Percentiles rank a stretch among this genome's conserved stretches.
phyloP scores from a whole-genome alignment of 2,888 invertebrate species.

The Phortica magna region DNA sequence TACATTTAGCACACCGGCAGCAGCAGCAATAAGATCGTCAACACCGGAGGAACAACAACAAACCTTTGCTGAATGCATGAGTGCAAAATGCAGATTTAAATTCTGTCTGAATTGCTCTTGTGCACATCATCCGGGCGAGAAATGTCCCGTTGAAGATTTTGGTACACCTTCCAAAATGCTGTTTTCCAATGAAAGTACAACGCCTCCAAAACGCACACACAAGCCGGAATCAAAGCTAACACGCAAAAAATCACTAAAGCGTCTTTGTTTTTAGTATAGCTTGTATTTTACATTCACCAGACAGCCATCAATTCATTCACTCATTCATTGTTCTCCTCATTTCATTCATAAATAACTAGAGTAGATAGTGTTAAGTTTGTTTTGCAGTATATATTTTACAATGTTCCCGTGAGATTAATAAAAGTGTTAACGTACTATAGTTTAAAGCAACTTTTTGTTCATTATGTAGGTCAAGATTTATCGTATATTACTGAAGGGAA shows the following conservation, averaged over 20 bases:
- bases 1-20: constrained; percentile 17
- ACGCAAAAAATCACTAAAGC: constrained; percentile 62
- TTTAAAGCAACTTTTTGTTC: no score
- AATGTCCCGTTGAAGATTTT: constrained; percentile 63
- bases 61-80: constrained; percentile 59
- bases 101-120: constrained; percentile 68
- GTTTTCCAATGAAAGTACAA: constrained; percentile 54
- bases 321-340: not conserved
- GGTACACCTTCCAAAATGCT: constrained; percentile 70
- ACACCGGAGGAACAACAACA: not conserved
- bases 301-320: not conserved
- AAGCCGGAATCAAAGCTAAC: constrained; percentile 55
- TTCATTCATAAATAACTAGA: not conserved
- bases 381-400: constrained; percentile 5
- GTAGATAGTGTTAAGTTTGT: not conserved
- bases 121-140: constrained; percentile 67
- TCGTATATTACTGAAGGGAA: no score
- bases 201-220: constrained; percentile 59
- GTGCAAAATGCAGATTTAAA: constrained; percentile 61
- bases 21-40: not conserved
- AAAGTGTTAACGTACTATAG: not conserved
- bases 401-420: constrained; percentile 15
- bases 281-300: constrained; percentile 2
- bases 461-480: no score
- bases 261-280: constrained; percentile 53